A percentile compares a stretch with the other conserved stretches of the same genome.
phyloP scores from a whole-genome alignment of 2,888 invertebrate genomes.

The Theodoxus fluviatilis region DNA sequence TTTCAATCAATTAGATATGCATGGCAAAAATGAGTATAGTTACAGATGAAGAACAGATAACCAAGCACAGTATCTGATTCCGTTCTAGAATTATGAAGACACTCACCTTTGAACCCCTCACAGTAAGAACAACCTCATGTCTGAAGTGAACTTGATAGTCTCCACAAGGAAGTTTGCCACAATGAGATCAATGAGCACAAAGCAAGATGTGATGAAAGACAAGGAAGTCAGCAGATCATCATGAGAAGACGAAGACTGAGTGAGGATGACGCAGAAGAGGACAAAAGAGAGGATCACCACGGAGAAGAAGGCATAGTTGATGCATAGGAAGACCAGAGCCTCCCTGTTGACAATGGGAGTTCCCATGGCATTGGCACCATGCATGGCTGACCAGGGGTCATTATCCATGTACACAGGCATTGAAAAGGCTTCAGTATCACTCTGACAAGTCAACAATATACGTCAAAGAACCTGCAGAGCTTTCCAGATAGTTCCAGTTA shows the following conservation, averaged over 20 bases:
- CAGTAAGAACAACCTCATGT: conserved; percentile 45
- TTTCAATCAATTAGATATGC: neutral
- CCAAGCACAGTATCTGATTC: neutral
- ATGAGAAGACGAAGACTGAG: conserved; percentile 41
- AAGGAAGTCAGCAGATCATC: conserved; percentile 40
- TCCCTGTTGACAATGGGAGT: conserved; percentile 50
- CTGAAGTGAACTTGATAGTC: conserved; percentile 53
- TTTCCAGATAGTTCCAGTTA: too few relatives aligned
- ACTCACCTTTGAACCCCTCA: too few relatives aligned
- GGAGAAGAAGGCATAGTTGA: conserved; percentile 61
- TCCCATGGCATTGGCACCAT: too few relatives aligned
- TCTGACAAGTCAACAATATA: too few relatives aligned
- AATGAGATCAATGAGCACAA: conserved; percentile 55
- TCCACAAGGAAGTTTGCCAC: conserved; percentile 59
- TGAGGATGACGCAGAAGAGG: conserved; percentile 50
- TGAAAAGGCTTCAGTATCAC: too few relatives aligned
- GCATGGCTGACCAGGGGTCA: too few relatives aligned
- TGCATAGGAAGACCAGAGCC: conserved; percentile 54
- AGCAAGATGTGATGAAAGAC: conserved; percentile 54
- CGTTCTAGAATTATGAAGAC: too few relatives aligned
- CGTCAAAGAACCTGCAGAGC: too few relatives aligned
- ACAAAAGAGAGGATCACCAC: conserved; percentile 45
- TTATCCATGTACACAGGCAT: too few relatives aligned
- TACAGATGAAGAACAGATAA: neutral
- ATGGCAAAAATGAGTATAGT: neutral